Conservation (phyloP, 2,888 invertebrate genomes). For the Ornithoptera priamus region DNA sequence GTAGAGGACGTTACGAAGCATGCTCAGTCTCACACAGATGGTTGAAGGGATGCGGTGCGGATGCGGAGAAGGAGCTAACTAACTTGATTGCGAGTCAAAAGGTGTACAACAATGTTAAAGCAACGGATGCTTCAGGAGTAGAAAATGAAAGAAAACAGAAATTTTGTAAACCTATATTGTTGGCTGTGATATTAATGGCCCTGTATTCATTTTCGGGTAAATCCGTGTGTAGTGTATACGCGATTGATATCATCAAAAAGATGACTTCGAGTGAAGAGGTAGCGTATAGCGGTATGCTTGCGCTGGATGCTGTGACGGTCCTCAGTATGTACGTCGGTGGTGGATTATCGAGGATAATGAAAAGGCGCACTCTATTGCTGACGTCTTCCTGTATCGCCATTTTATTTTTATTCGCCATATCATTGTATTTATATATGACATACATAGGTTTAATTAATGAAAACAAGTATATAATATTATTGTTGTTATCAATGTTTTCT, state of each 20-base stretch:
- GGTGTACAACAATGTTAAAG: constrained; percentile 29
- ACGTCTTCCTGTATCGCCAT: constrained; percentile 29
- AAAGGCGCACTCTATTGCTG: constrained; percentile 43
- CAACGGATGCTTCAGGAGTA: neutral
- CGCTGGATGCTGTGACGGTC: constrained; percentile 44
- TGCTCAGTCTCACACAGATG: constrained; percentile 42
- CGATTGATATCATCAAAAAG: constrained; percentile 38
- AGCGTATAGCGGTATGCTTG: constrained; percentile 43
- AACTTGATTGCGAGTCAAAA: constrained; percentile 39
- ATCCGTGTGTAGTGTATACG: constrained; percentile 37
- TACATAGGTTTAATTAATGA: constrained; percentile 30
- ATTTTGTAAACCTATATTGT: constrained; percentile 45
- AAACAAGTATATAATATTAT: constrained; percentile 42
- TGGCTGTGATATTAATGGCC: constrained; percentile 38
- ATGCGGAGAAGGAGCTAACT: constrained; percentile 44
- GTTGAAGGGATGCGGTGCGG: constrained; percentile 43
- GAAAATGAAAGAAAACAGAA: constrained; percentile 23
- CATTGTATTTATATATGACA: constrained; percentile 36
- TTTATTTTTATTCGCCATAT: constrained; percentile 32
- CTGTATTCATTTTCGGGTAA: constrained; percentile 41
- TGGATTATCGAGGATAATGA: constrained; percentile 47
- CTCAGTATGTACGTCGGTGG: constrained; percentile 57
- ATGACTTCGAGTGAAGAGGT: constrained; percentile 37
- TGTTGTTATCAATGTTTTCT: constrained; percentile 48
- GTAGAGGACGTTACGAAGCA: constrained; percentile 41